phyloP scores from a whole-genome alignment of 1,140 invertebrate genomes.

The Druon quercuslanigerum region DNA sequence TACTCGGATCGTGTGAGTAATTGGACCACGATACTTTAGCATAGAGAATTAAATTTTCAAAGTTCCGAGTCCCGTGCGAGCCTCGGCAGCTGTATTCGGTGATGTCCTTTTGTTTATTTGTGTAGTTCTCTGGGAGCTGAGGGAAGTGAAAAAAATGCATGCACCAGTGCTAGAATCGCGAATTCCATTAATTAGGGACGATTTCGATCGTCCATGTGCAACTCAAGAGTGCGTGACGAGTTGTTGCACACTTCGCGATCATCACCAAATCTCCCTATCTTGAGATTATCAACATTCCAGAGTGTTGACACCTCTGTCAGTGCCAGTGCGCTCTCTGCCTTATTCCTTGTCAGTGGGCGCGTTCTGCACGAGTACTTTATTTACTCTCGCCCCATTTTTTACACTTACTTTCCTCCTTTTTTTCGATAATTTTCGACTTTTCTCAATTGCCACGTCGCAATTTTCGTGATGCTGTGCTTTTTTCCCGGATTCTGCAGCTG shows the following conservation, averaged over 20 bases:
- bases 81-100: background rate
- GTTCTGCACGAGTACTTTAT: slow-evolving; percentile 2
- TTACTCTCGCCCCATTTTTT: background rate
- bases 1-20: slow-evolving; percentile 65
- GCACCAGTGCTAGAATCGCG: background rate
- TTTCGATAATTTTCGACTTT: background rate
- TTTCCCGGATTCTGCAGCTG: slow-evolving; percentile 8
- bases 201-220: background rate
- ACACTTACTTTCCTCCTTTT: background rate
- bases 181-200: background rate
- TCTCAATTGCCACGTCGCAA: background rate
- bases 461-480: background rate
- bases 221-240: background rate
- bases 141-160: slow-evolving; percentile 6
- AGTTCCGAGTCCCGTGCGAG: background rate
- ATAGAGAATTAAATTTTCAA: background rate
- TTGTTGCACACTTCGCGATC: slow-evolving; percentile 36
- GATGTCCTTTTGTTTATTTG: slow-evolving; percentile 65
- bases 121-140: slow-evolving; percentile 39
- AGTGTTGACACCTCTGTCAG: slow-evolving; percentile 73
- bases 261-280: slow-evolving; percentile 45
- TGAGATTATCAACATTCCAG: slow-evolving; percentile 69
- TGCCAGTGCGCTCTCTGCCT: slow-evolving; percentile 45
- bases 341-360: slow-evolving; percentile 31
- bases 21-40: slow-evolving; percentile 33